Evolutionary conservation across 2,113 vertebrate species (phyloP), one percentile per base, ranked within the genome.

Genomic region (Natator depressus): DNA sequence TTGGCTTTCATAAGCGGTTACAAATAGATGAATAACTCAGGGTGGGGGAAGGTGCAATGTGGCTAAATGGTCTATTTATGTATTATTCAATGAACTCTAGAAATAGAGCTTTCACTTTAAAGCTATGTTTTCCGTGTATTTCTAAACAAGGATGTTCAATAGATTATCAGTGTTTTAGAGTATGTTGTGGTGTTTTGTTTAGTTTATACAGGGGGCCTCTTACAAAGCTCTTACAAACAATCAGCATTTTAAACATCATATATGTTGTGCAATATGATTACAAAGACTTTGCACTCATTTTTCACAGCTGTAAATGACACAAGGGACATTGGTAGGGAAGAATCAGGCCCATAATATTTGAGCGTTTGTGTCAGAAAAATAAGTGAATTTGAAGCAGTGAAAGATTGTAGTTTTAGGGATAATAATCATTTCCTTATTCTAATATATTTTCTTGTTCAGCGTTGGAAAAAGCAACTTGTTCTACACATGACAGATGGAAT

Each of bases 41-140:
- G 69, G 79, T 78, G 82, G 86, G 91, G 85, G 83, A 91, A 93
- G 90, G 94, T 82, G 78, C 87, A 80, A 13, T 80, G 11, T 75
- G 85, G 55, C 85, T 92, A 92, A 97, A 88, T 96, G 82, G 76
- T 80, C 95, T 94, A 79, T 96, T 97, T 97, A 87, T 92, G 80
- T 96, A 72, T 90, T 92, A 91, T 3, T 96, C 96, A 94, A 16
- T 80, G 59, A 87, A 96, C 83, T 90, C 90, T 72, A 94, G 95
- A 91, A 97, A 96, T 51, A 88, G 94, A 50, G 94, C 92, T 97
- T 97, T 95, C 62, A 91, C 87, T 80, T 96, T 91, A 89, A 96
- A 97, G 94, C 81, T 93, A 86, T 91, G 72, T 92, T 90, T 96
- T 95, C 85, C 96, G 95, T 96, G 90, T 91, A 88, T 96, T 94